Percentiles rank a stretch among this genome's conserved stretches.
Conservation (phyloP, 2,888 invertebrate species). For the Zygogramma bicolorata region DNA sequence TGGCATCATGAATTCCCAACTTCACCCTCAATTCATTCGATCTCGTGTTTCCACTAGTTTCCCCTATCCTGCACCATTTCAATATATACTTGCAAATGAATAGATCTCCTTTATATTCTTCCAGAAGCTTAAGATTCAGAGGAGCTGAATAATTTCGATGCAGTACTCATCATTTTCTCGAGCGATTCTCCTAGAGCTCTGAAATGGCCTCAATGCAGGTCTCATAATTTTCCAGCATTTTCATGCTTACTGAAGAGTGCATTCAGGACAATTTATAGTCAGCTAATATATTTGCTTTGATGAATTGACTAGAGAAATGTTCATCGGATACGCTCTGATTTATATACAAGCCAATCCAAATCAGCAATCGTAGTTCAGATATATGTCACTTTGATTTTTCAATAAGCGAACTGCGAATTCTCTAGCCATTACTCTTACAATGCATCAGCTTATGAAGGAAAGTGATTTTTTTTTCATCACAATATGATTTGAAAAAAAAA, state of each 20-base stretch:
- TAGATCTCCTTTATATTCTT: not conserved
- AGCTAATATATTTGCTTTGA: conserved; percentile 34
- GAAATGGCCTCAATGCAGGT: conserved; percentile 33
- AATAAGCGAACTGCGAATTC: no score
- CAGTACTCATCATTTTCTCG: conserved; percentile 18
- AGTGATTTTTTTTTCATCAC: no score
- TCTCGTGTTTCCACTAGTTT: no score
- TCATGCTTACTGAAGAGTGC: conserved; percentile 39
- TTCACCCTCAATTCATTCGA: no score
- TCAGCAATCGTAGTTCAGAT: no score
- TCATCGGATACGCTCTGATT: conserved; percentile 33
- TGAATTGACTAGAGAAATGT: conserved; percentile 32
- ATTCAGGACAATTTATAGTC: conserved; percentile 35
- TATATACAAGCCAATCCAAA: no score
- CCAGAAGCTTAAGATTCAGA: not conserved
- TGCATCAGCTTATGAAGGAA: no score
- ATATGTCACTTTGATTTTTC: no score
- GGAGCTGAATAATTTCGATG: not conserved
- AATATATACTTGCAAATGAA: not conserved
- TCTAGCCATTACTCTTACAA: no score
- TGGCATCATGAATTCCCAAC: no score
- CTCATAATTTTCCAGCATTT: conserved; percentile 38
- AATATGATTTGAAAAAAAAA: no score
- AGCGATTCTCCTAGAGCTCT: conserved; percentile 4
- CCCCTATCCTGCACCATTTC: not conserved